Conservation (phyloP, 1,140 invertebrate species). For the Phymastichus coffea region DNA sequence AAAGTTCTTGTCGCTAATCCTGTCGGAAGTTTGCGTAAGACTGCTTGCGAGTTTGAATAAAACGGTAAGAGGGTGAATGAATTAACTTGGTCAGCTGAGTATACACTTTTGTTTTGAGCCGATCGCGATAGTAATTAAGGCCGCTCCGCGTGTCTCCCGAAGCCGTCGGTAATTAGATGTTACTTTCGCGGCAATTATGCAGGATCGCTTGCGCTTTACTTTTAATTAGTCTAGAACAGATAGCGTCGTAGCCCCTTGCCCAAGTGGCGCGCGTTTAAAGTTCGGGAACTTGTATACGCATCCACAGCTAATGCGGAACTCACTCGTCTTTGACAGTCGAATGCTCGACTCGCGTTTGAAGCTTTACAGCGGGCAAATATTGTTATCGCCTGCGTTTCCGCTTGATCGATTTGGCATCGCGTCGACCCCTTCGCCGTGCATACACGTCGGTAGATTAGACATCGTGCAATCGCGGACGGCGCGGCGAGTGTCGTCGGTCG, state of each 20-base stretch:
- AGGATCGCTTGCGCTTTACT: slow-evolving; percentile 4
- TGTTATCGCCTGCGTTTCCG: too few species aligned
- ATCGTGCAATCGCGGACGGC: too few species aligned
- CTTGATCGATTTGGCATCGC: too few species aligned
- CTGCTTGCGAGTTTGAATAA: too few species aligned
- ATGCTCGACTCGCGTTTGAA: too few species aligned
- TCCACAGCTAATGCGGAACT: neutral
- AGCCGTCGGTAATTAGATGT: slow-evolving; percentile 9
- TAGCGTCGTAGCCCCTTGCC: neutral
- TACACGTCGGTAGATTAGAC: too few species aligned
- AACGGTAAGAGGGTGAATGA: slow-evolving; percentile 8
- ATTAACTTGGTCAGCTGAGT: neutral
- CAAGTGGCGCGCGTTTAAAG: neutral
- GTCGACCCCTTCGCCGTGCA: too few species aligned
- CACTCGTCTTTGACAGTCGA: neutral
- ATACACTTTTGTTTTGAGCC: neutral
- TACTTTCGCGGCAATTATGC: slow-evolving; percentile 6
- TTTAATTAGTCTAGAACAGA: slow-evolving; percentile 13
- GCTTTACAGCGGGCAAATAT: too few species aligned
- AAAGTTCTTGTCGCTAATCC: too few species aligned
- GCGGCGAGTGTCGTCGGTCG: too few species aligned
- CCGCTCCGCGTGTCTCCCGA: slow-evolving; percentile 10
- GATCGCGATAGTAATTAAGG: slow-evolving; percentile 9
- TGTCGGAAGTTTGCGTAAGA: too few species aligned
- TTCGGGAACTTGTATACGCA: too few species aligned